Evolutionary conservation across 1,140 invertebrate species (phyloP).

Genomic region (Pogonomyrmex californicus): DNA sequence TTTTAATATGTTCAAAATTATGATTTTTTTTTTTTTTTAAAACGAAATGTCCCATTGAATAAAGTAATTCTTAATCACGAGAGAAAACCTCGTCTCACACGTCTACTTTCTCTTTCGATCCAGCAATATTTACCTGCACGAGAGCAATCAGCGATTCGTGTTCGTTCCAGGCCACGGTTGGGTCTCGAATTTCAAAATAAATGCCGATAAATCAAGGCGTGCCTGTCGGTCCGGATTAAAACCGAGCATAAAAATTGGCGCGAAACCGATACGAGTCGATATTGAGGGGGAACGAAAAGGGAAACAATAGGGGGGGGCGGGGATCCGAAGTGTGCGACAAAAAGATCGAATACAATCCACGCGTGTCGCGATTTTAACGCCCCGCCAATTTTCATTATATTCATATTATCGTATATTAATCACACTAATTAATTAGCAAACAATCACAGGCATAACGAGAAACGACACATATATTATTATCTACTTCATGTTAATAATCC

Average conservation of each 20-base stretch:
- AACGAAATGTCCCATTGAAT: background rate
- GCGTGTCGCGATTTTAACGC: constrained; percentile 48
- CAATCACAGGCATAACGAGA: background rate
- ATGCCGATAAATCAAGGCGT: constrained; percentile 80
- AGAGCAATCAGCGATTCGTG: constrained; percentile 65
- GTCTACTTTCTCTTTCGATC: background rate
- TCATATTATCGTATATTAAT: background rate
- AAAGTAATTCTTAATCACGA: background rate
- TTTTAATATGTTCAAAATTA: background rate
- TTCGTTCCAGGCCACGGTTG: constrained; percentile 67
- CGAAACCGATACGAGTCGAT: constrained; percentile 78
- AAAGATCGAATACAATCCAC: constrained; percentile 25
- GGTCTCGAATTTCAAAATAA: constrained; percentile 81
- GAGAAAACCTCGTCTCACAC: background rate
- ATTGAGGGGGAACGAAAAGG: constrained; percentile 24
- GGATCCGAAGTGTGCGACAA: constrained; percentile 1
- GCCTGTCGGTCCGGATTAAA: constrained; percentile 77
- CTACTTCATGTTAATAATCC: too few relatives aligned
- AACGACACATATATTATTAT: background rate
- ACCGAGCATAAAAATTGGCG: constrained; percentile 69
- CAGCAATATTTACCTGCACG: constrained; percentile 61
- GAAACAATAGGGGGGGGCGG: constrained; percentile 59
- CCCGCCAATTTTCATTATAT: constrained; percentile 21
- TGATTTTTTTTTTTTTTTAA: background rate
- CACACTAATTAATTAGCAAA: constrained; percentile 14